Conservation (phyloP, 2,113 vertebrate genomes). For the Haplotaxodon microlepis region DNA sequence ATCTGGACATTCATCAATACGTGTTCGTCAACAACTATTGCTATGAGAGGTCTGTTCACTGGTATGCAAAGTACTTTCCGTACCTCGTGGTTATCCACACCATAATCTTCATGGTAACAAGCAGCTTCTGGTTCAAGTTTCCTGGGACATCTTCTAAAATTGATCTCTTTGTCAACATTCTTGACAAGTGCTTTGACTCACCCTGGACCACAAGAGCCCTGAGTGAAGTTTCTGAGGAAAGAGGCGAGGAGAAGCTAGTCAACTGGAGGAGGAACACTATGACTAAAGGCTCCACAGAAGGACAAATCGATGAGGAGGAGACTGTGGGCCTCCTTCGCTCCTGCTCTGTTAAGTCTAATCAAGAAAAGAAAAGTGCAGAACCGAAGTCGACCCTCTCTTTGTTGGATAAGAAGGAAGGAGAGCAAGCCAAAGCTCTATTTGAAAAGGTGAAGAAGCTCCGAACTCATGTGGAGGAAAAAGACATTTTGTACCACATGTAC, state of each 20-base stretch:
- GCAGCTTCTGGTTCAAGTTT: slow-evolving; percentile 92
- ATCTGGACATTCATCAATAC: slow-evolving; percentile 86
- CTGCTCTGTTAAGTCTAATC: slow-evolving; percentile 53
- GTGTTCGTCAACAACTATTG: slow-evolving; percentile 86
- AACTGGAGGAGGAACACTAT: slow-evolving; percentile 52
- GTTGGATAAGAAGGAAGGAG: slow-evolving; percentile 85
- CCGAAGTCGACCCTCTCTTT: slow-evolving; percentile 62
- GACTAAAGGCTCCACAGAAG: slow-evolving; percentile 32
- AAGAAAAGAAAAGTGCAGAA: slow-evolving; percentile 71
- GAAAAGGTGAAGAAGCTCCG: slow-evolving; percentile 89
- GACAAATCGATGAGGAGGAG: slow-evolving; percentile 37
- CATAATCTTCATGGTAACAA: slow-evolving; percentile 84
- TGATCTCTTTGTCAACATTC: slow-evolving; percentile 84
- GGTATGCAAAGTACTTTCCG: slow-evolving; percentile 89
- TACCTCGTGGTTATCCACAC: slow-evolving; percentile 88
- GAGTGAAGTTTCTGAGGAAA: slow-evolving; percentile 82
- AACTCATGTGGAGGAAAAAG: slow-evolving; percentile 81
- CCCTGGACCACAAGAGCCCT: slow-evolving; percentile 85
- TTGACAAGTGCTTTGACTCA: slow-evolving; percentile 86
- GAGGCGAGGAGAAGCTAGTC: slow-evolving; percentile 45
- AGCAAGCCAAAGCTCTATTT: slow-evolving; percentile 88
- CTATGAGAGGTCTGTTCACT: slow-evolving; percentile 83
- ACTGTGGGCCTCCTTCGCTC: slow-evolving; percentile 40
- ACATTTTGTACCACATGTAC: slow-evolving; percentile 83
- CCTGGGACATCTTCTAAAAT: slow-evolving; percentile 89